Conservation (phyloP, 2,888 invertebrate species). For the Callimorpha dominula region DNA sequence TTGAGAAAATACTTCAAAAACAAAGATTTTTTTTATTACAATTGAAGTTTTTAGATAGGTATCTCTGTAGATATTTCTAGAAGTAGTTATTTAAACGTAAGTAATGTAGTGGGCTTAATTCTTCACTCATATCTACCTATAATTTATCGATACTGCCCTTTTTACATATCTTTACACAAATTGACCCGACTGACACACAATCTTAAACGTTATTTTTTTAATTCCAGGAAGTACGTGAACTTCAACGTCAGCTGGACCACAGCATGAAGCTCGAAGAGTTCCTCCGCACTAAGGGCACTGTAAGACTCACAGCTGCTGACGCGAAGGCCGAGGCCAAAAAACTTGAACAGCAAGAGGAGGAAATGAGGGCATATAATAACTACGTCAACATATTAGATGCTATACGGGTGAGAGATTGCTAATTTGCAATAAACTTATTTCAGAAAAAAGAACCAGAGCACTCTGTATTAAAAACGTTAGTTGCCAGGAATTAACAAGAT, state of each 20-base stretch:
- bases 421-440: background rate
- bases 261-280: constrained; percentile 95
- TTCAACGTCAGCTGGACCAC: constrained; percentile 94
- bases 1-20: too few species aligned
- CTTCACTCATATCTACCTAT: too few species aligned
- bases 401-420: constrained; percentile 85
- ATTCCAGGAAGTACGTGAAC: constrained; percentile 93
- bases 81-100: too few species aligned
- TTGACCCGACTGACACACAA: background rate
- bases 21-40: too few species aligned
- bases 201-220: background rate
- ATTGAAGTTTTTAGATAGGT: too few species aligned
- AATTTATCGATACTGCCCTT: too few species aligned
- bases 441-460: background rate
- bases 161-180: too few species aligned
- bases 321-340: constrained; percentile 91
- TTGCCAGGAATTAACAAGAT: too few species aligned
- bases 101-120: too few species aligned
- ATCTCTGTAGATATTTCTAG: too few species aligned
- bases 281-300: constrained; percentile 94
- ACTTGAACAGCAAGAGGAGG: constrained; percentile 88
- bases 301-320: constrained; percentile 91
- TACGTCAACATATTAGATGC: constrained; percentile 92
- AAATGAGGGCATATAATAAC: constrained; percentile 90
- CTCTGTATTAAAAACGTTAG: too few species aligned